Evolutionary conservation across 2,888 invertebrate genomes (phyloP).

Genomic region (Polydrusus cervinus): DNA sequence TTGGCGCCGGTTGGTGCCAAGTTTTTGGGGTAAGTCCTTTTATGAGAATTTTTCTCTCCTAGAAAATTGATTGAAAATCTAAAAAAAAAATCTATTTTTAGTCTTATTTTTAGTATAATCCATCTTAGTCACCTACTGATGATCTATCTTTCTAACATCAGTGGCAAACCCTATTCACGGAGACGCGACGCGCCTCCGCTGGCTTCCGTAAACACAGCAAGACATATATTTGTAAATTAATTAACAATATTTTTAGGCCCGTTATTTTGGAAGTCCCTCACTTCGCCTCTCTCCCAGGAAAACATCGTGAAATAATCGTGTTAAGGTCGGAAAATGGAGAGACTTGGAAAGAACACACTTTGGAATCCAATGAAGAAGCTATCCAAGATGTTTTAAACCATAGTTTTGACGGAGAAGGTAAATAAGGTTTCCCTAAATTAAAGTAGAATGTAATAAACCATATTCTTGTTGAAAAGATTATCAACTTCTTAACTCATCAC

Average conservation of each 20-base stretch:
- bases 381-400: slow-evolving; percentile 94
- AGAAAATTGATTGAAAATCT: too few species aligned
- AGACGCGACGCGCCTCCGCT: too few species aligned
- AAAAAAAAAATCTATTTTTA: too few species aligned
- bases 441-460: too few species aligned
- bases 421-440: not conserved
- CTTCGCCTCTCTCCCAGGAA: slow-evolving; percentile 94
- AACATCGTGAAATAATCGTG: slow-evolving; percentile 96
- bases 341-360: slow-evolving; percentile 96
- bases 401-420: slow-evolving; percentile 89
- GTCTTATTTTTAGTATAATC: too few species aligned
- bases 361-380: slow-evolving; percentile 89
- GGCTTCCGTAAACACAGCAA: too few species aligned
- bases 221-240: too few species aligned
- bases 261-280: slow-evolving; percentile 97
- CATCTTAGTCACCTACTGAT: too few species aligned
- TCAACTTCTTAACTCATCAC: too few species aligned
- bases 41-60: not conserved
- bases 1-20: slow-evolving; percentile 96
- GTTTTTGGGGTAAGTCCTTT: slow-evolving; percentile 87
- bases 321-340: slow-evolving; percentile 98
- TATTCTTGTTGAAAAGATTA: too few species aligned
- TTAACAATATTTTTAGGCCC: slow-evolving; percentile 76
- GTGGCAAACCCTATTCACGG: too few species aligned
- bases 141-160: too few species aligned